Evolutionary conservation across 2,113 vertebrate species (phyloP).

Genomic region (Scytalopus superciliaris): DNA sequence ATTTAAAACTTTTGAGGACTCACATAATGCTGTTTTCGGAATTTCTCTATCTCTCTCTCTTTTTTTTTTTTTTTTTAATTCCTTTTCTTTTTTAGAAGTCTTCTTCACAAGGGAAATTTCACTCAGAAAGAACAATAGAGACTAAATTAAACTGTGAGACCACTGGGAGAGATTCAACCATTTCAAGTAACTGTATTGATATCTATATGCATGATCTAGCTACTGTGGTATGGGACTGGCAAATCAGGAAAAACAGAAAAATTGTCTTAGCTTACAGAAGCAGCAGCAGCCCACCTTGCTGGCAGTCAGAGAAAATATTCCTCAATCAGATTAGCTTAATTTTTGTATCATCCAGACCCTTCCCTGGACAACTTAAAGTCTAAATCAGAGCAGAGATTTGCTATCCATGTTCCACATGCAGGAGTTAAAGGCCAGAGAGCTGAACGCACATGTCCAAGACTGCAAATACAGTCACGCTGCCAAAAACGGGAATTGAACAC

Average conservation of each 20-base stretch:
- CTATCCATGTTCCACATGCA: background rate
- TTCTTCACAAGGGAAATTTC: background rate
- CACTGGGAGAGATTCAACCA: background rate
- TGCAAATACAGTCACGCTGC: background rate
- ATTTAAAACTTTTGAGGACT: slow-evolving; percentile 18
- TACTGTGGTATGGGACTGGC: background rate
- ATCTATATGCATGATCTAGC: background rate
- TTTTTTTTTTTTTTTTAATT: background rate
- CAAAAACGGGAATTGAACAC: background rate
- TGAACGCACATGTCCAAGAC: background rate
- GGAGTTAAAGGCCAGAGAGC: background rate
- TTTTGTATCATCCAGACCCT: background rate
- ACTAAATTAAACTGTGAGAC: background rate
- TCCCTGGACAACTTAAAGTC: fast-evolving
- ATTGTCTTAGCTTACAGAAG: background rate
- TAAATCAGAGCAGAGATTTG: background rate
- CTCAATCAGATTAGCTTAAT: background rate
- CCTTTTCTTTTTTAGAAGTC: background rate
- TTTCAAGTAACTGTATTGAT: background rate
- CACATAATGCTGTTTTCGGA: background rate
- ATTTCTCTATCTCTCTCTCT: background rate
- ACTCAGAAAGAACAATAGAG: background rate
- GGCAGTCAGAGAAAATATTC: background rate
- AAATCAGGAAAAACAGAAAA: background rate
- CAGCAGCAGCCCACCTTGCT: fast-evolving